Conservation (phyloP, 2,888 invertebrate species). For the Perizoma affinitatum region DNA sequence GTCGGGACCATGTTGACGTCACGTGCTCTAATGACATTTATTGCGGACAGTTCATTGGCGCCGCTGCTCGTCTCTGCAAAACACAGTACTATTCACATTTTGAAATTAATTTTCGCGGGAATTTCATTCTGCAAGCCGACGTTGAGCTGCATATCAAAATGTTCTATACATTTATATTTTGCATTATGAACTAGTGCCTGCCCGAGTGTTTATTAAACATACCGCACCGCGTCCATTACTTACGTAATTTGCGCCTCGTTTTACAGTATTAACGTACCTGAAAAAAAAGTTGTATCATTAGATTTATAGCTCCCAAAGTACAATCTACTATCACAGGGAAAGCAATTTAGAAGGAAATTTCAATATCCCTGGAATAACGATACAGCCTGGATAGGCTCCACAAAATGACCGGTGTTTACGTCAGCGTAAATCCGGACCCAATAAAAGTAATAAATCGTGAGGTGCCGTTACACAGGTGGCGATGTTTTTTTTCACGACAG, state of each 20-base stretch:
- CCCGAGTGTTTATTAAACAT: constrained; percentile 21
- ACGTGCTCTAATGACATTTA: constrained; percentile 76
- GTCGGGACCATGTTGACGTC: constrained; percentile 72
- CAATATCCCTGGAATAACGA: constrained; percentile 34
- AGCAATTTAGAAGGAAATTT: constrained; percentile 26
- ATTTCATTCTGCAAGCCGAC: constrained; percentile 50
- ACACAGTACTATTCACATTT: constrained; percentile 60
- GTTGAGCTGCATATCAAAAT: constrained; percentile 35
- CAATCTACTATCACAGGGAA: constrained; percentile 19
- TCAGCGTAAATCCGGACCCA: constrained; percentile 60
- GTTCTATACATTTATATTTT: constrained; percentile 31
- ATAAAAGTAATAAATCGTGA: constrained; percentile 70
- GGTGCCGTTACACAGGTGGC: constrained; percentile 62
- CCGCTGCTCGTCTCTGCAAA: constrained; percentile 58
- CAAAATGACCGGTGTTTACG: constrained; percentile 48
- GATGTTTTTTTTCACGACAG: constrained; percentile 58
- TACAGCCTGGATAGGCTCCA: constrained; percentile 37
- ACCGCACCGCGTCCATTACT: constrained; percentile 14
- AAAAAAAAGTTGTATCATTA: constrained; percentile 39
- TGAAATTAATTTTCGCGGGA: constrained; percentile 70
- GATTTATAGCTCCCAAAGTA: constrained; percentile 22
- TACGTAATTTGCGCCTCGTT: constrained; percentile 14
- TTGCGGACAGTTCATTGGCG: constrained; percentile 75
- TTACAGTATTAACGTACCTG: constrained; percentile 43
- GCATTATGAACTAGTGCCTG: constrained; percentile 24